Conservation (phyloP, 2,113 vertebrate genomes). For the Embiotoca jacksoni region DNA sequence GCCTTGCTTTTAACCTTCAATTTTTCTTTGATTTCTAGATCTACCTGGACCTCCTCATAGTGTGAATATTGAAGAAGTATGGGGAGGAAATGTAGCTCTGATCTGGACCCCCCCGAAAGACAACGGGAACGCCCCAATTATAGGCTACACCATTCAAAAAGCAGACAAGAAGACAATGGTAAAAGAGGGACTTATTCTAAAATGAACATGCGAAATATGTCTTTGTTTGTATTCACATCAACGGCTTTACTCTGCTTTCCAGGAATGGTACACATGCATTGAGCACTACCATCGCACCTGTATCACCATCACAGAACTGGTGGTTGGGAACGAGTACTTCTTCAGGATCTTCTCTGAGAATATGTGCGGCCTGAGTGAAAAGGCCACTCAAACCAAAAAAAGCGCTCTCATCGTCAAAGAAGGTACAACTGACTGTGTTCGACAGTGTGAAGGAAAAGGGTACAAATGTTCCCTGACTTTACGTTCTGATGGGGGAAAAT, state of each 20-base stretch:
- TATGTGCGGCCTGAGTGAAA: slow-evolving; percentile 95
- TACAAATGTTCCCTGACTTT: not conserved
- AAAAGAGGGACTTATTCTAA: slow-evolving; percentile 21
- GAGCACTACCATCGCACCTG: slow-evolving; percentile 96
- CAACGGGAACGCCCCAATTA: slow-evolving; percentile 93
- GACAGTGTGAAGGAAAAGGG: not conserved
- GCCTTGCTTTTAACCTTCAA: not conserved
- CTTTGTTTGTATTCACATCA: not conserved
- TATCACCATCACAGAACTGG: slow-evolving; percentile 93
- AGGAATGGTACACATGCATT: slow-evolving; percentile 87
- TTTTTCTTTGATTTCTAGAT: slow-evolving; percentile 80
- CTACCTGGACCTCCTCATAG: slow-evolving; percentile 91
- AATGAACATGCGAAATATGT: not conserved
- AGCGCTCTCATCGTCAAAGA: slow-evolving; percentile 95
- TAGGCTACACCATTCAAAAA: slow-evolving; percentile 98
- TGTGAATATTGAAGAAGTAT: slow-evolving; percentile 94
- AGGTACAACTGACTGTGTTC: slow-evolving; percentile 80
- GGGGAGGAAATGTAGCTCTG: slow-evolving; percentile 95
- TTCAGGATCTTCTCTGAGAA: slow-evolving; percentile 96
- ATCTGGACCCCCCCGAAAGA: slow-evolving; percentile 94
- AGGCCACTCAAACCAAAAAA: slow-evolving; percentile 92
- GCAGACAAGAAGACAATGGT: slow-evolving; percentile 99
- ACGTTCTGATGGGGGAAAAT: slow-evolving; percentile 30
- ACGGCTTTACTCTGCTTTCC: slow-evolving; percentile 17
- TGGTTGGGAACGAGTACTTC: slow-evolving; percentile 97